Conservation (phyloP, 2,888 invertebrate species). For the Bhutanitis thaidina region DNA sequence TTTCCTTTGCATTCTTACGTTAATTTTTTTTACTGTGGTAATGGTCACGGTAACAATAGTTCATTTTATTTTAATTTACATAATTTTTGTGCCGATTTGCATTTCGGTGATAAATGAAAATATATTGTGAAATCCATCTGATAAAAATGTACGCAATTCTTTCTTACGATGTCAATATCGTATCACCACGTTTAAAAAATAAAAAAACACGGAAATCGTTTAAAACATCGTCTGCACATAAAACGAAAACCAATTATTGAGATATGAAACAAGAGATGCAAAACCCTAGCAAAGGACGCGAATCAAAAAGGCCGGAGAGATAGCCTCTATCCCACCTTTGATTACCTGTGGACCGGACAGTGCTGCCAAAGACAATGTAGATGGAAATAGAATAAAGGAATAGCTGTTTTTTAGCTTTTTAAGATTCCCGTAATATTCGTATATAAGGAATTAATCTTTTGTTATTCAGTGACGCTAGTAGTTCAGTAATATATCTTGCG, state of each 20-base stretch:
- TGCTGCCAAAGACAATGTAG: slow-evolving; percentile 38
- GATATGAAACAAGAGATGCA: slow-evolving; percentile 53
- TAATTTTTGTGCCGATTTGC: no score
- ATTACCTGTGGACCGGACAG: slow-evolving; percentile 55
- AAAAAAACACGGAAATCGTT: slow-evolving; percentile 14
- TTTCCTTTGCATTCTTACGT: no score
- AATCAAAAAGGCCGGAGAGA: slow-evolving; percentile 56
- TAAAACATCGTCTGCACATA: slow-evolving; percentile 38
- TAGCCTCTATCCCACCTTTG: slow-evolving; percentile 73
- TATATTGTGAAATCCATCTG: no score
- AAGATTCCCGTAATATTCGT: slow-evolving; percentile 12
- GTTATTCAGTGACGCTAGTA: not conserved
- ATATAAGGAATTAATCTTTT: slow-evolving; percentile 6
- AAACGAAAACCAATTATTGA: slow-evolving; percentile 72
- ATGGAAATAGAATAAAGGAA: slow-evolving; percentile 41
- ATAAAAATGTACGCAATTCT: no score
- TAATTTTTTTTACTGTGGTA: no score
- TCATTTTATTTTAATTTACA: no score
- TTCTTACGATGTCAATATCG: not conserved
- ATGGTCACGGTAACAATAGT: no score
- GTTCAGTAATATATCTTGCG: not conserved
- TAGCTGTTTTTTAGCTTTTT: slow-evolving; percentile 35
- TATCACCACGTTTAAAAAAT: slow-evolving; percentile 15
- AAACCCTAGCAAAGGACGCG: slow-evolving; percentile 43
- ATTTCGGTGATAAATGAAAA: no score